phyloP scores from a whole-genome alignment of 2,113 vertebrate species.

The Danionella cerebrum region DNA sequence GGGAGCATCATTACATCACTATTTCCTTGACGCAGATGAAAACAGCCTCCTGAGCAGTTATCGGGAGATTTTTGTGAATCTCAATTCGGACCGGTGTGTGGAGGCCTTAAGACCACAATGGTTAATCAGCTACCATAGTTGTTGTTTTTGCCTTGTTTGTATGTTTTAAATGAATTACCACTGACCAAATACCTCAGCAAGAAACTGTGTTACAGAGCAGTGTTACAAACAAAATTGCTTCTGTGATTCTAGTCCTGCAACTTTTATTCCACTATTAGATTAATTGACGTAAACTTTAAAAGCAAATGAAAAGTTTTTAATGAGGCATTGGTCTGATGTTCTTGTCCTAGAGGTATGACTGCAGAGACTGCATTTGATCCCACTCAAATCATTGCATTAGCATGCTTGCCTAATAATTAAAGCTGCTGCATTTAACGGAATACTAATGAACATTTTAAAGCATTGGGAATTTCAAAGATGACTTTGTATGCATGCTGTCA shows the following conservation, averaged over 20 bases:
- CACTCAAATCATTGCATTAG: background rate
- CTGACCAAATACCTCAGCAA: no score
- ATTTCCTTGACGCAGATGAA: no score
- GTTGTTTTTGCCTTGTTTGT: no score
- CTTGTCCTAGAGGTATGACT: constrained; percentile 3
- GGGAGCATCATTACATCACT: no score
- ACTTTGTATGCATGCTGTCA: constrained; percentile 1
- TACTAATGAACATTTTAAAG: background rate
- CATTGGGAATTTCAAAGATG: background rate
- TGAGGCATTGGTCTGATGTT: background rate
- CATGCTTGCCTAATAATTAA: constrained; percentile 11
- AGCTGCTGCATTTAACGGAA: constrained; percentile 7
- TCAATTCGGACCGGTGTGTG: no score
- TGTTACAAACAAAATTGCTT: no score
- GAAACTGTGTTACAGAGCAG: no score
- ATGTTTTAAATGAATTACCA: no score
- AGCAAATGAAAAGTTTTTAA: constrained; percentile 2
- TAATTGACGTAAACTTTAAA: background rate
- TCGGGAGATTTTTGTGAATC: no score
- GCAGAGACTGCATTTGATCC: constrained; percentile 1
- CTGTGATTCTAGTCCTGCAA: background rate
- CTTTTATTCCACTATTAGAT: background rate
- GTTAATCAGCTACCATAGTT: no score
- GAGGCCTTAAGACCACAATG: no score
- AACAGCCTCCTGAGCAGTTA: no score